phyloP scores from a whole-genome alignment of 2,797 vertebrate genomes.

The Neopelma chrysocephalum region DNA sequence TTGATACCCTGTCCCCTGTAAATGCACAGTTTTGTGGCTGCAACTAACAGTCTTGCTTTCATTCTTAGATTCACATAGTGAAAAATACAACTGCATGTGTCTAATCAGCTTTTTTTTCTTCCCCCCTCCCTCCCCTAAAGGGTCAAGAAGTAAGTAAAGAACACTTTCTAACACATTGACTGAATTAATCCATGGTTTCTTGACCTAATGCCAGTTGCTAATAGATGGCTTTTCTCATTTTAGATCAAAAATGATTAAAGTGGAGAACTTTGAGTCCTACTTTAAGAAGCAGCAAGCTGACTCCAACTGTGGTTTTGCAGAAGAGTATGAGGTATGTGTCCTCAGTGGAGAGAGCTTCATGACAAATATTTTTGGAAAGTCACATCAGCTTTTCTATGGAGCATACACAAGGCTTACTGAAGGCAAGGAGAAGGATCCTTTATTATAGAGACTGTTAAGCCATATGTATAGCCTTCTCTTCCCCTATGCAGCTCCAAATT shows the following conservation, averaged over 20 bases:
- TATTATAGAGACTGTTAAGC: background rate
- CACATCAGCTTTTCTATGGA: background rate
- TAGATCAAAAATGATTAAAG: slow-evolving; percentile 85
- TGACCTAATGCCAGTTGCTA: background rate
- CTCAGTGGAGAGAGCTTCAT: background rate
- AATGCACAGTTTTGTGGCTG: background rate
- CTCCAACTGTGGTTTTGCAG: slow-evolving; percentile 93
- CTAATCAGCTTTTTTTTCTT: slow-evolving; percentile 43
- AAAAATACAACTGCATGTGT: slow-evolving; percentile 50
- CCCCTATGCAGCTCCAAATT: background rate
- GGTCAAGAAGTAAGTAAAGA: slow-evolving; percentile 78
- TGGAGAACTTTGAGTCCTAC: slow-evolving; percentile 88
- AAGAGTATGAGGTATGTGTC: slow-evolving; percentile 89
- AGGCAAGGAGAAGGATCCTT: background rate
- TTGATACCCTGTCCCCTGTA: background rate
- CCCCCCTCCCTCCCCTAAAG: slow-evolving; percentile 56
- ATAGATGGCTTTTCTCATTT: background rate
- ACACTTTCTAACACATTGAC: slow-evolving; percentile 24
- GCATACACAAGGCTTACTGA: background rate
- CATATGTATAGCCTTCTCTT: background rate
- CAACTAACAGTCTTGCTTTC: slow-evolving; percentile 49
- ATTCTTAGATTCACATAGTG: slow-evolving; percentile 36
- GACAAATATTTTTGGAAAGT: background rate
- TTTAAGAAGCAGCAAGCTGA: slow-evolving; percentile 92
- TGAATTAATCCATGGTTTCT: background rate